These are phyloP conservation scores for Dendrocincla fuliginosa DNA, from an alignment of 2,797 vertebrate species.

Conservation along the genomic window DNA sequence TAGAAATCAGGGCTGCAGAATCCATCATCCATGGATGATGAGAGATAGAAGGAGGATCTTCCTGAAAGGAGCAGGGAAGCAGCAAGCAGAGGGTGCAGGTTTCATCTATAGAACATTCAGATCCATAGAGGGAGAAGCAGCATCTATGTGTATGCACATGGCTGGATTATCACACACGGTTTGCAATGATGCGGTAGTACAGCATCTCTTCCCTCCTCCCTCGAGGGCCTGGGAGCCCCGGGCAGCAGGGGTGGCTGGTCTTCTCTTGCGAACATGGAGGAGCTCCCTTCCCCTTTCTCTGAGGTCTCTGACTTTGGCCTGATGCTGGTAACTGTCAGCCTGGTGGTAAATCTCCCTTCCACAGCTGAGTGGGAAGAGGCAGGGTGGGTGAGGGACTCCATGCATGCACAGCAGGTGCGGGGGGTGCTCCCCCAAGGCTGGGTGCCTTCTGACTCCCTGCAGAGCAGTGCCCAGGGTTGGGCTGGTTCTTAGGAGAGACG, in stretches of 20 bases:
- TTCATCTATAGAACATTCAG: not conserved
- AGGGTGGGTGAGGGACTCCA: fast-evolving
- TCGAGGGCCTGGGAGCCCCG: not conserved
- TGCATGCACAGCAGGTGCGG: fast-evolving
- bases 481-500: not conserved
- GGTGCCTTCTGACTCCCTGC: not conserved
- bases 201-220: not conserved
- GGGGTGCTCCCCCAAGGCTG: fast-evolving
- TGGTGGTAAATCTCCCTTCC: not conserved
- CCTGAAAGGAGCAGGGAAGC: not conserved
- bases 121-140: not conserved
- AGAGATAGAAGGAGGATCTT: not conserved
- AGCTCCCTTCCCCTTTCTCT: not conserved
- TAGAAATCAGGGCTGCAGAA: not conserved
- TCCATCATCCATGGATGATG: not conserved
- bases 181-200: not conserved
- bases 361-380: fast-evolving
- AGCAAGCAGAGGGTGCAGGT: not conserved
- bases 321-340: not conserved
- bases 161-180: not conserved
- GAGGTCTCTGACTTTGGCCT: not conserved
- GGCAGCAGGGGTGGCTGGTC: not conserved
- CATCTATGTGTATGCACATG: not conserved
- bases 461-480: not conserved
- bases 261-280: not conserved